phyloP scores from a whole-genome alignment of 2,113 vertebrate genomes.

The Otus sunia region DNA sequence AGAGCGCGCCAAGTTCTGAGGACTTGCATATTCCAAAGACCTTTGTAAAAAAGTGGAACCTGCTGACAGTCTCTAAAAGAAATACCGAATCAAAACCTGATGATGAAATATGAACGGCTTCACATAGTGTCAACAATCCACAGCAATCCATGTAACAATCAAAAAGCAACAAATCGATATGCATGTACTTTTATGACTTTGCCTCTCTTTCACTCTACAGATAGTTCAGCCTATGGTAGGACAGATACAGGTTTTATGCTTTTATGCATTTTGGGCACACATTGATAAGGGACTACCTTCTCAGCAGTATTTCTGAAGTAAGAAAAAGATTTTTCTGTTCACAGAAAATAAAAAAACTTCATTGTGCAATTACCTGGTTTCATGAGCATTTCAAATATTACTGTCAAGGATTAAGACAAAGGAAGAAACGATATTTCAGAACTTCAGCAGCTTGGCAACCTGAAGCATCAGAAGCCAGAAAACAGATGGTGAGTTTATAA shows the following conservation, averaged over 20 bases:
- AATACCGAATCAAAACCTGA: not conserved
- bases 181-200: not conserved
- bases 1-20: not conserved
- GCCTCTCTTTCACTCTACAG: not conserved
- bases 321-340: not conserved
- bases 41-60: not conserved
- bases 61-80: not conserved
- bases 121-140: not conserved
- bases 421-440: not conserved
- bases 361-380: not conserved
- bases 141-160: not conserved
- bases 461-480: not conserved
- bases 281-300: not conserved
- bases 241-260: not conserved
- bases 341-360: not conserved
- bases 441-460: not conserved
- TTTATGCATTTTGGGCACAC: not conserved
- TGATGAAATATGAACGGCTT: not conserved
- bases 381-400: not conserved
- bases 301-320: not conserved
- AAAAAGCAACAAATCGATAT: not conserved
- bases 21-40: not conserved
- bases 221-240: not conserved
- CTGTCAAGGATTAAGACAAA: not conserved
- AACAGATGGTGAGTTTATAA: not conserved